These are phyloP conservation scores for Staurois parvus DNA, from an alignment of 2,797 vertebrate genomes.

Conservation along the genomic window DNA sequence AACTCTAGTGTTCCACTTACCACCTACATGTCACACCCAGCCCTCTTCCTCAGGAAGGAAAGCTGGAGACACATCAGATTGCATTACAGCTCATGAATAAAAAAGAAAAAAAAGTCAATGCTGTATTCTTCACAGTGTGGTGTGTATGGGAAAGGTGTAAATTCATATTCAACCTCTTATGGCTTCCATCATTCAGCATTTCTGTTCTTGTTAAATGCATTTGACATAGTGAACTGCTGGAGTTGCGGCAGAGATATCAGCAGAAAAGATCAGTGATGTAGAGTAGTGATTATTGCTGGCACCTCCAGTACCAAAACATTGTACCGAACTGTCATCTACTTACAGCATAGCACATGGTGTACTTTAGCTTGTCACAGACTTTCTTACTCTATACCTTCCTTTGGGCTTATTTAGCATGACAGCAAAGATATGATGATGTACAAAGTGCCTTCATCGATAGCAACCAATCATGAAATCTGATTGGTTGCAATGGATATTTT, in stretches of 20 bases:
- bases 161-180: conserved; percentile 4
- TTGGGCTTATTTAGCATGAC: neutral
- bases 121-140: conserved; percentile 37
- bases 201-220: neutral
- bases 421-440: neutral
- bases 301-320: conserved; percentile 1
- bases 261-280: neutral
- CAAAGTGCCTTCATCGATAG: neutral
- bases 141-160: conserved; percentile 20
- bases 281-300: neutral
- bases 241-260: neutral
- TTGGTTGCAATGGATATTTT: neutral
- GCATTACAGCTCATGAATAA: conserved; percentile 43
- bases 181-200: neutral
- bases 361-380: neutral
- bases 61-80: conserved; percentile 52
- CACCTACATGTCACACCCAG: conserved; percentile 52
- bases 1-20: conserved; percentile 49
- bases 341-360: neutral
- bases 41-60: conserved; percentile 58
- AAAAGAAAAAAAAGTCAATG: conserved; percentile 27
- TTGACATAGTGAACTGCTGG: conserved; percentile 9
- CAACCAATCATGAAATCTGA: neutral
- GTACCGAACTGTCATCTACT: neutral
- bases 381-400: neutral